Evolutionary conservation across 2,888 invertebrate genomes (phyloP).

Genomic region (Pinctada fucata): DNA sequence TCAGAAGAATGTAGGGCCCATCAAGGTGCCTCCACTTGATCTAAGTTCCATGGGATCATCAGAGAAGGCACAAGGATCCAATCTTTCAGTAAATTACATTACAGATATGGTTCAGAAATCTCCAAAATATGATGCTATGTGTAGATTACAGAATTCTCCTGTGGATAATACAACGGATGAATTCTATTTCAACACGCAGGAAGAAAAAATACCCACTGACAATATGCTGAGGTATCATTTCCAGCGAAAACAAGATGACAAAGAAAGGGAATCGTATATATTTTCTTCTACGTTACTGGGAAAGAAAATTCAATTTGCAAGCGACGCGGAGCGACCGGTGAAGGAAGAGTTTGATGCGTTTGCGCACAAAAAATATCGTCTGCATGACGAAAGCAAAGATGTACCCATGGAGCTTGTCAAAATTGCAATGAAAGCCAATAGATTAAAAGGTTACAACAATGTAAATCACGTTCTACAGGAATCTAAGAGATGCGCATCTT

Average conservation of each 20-base stretch:
- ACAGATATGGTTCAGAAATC: neutral
- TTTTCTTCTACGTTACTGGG: neutral
- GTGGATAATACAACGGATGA: neutral
- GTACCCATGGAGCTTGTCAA: conserved; percentile 19
- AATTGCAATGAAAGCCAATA: conserved; percentile 10
- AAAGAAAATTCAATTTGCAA: neutral
- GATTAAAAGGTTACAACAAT: neutral
- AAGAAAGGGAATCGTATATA: neutral
- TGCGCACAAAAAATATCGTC: neutral
- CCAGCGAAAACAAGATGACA: neutral
- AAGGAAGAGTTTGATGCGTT: neutral
- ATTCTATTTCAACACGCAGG: neutral
- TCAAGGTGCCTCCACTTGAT: conserved; percentile 15
- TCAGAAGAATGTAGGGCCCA: conserved; percentile 3
- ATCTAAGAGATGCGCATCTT: neutral
- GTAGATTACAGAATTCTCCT: too few relatives aligned
- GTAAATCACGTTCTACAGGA: neutral
- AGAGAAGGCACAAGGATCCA: neutral
- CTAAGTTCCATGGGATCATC: neutral
- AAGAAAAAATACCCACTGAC: neutral
- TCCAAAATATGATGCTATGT: neutral
- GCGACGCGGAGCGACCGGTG: neutral
- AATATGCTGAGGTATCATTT: neutral
- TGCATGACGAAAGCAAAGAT: neutral
- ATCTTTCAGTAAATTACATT: neutral